These are phyloP conservation scores for Parasteatoda tepidariorum DNA, from an alignment of 1,140 invertebrate genomes.

Conservation along the genomic window DNA sequence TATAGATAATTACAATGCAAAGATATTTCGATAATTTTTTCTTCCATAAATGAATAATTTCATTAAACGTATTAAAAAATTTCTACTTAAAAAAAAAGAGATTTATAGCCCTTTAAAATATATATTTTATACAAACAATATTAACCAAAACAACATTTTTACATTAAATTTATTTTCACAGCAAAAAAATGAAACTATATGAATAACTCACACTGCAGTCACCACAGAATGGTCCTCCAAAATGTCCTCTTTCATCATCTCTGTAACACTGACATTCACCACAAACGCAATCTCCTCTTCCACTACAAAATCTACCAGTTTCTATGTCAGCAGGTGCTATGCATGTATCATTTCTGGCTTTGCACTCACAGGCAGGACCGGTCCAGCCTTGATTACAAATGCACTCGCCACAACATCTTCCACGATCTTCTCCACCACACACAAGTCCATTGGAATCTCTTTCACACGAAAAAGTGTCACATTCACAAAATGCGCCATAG, in stretches of 20 bases:
- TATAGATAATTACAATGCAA: too few species aligned
- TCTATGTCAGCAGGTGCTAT: constrained; percentile 38
- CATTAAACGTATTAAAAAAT: too few species aligned
- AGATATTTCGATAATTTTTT: too few species aligned
- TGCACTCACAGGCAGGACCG: constrained; percentile 80
- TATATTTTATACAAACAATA: too few species aligned
- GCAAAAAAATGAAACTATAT: too few species aligned
- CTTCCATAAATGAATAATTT: too few species aligned
- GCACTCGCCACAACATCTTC: constrained; percentile 74
- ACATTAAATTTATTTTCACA: too few species aligned
- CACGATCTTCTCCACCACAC: constrained; percentile 76
- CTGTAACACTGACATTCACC: constrained; percentile 70
- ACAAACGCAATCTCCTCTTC: constrained; percentile 75
- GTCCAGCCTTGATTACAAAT: constrained; percentile 90
- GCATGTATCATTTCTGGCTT: constrained; percentile 45
- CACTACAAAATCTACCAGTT: constrained; percentile 57
- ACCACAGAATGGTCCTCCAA: constrained; percentile 85
- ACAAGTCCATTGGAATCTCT: constrained; percentile 78
- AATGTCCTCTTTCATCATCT: constrained; percentile 68
- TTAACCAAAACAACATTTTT: too few species aligned
- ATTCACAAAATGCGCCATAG: constrained; percentile 88
- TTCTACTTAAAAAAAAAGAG: too few species aligned
- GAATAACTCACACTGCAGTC: constrained; percentile 78
- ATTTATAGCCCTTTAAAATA: too few species aligned
- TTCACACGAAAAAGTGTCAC: constrained; percentile 94